A percentile compares a stretch with the other conserved stretches of the same genome.
Evolutionary conservation across 1,140 invertebrate species (phyloP).

Genomic region (Lethrus apterus): DNA sequence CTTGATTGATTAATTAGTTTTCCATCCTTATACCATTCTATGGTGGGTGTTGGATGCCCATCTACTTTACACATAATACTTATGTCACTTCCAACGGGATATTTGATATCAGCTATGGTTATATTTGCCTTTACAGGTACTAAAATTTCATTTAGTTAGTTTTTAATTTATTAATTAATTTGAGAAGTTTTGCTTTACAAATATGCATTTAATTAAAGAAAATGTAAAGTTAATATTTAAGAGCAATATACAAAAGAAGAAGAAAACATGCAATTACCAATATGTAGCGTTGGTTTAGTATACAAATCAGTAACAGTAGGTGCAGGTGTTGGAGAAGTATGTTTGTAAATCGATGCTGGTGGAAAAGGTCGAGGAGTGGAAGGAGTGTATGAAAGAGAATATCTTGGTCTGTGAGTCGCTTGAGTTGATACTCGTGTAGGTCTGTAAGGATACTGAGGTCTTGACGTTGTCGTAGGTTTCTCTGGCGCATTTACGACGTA

Average conservation of each 20-base stretch:
- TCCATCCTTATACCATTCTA: conserved; percentile 74
- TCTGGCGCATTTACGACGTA: conserved; percentile 48
- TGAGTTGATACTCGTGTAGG: conserved; percentile 19
- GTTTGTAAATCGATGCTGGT: not conserved
- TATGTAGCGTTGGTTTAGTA: conserved; percentile 3
- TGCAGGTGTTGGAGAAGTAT: not conserved
- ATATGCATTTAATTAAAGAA: not conserved
- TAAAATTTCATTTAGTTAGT: conserved; percentile 30
- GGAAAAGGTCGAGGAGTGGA: not conserved
- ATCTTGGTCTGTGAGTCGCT: not conserved
- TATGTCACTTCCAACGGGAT: conserved; percentile 57
- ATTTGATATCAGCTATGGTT: conserved; percentile 46
- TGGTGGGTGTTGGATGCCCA: conserved; percentile 65
- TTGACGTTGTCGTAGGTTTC: conserved; percentile 28
- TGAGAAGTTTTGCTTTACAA: not conserved
- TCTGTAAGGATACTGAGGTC: conserved; percentile 42
- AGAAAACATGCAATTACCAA: conserved; percentile 6
- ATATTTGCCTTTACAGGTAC: conserved; percentile 56
- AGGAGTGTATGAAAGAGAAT: not conserved
- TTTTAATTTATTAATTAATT: not conserved
- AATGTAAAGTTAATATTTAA: not conserved
- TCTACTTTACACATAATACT: conserved; percentile 65
- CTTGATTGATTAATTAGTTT: conserved; percentile 44
- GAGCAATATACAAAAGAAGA: not conserved
- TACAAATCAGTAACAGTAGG: not conserved